phyloP scores from a whole-genome alignment of 2,797 vertebrate species.

The Ambastaia sidthimunki region DNA sequence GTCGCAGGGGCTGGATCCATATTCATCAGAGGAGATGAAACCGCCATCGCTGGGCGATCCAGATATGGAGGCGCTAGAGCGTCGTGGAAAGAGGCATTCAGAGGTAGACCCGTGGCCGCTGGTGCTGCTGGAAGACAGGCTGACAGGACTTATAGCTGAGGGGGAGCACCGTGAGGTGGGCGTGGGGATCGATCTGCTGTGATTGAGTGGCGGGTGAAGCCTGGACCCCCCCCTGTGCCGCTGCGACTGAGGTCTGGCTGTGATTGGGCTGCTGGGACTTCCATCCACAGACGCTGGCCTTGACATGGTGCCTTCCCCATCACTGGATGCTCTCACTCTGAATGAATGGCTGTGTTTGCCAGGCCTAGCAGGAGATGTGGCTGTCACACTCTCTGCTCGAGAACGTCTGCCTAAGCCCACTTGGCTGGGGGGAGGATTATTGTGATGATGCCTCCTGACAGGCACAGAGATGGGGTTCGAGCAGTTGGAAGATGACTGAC shows the following conservation, averaged over 20 bases:
- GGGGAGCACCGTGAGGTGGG: constrained; percentile 85
- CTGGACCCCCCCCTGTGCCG: constrained; percentile 81
- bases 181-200: constrained; percentile 88
- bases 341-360: constrained; percentile 83
- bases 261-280: constrained; percentile 84
- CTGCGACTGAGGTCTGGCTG: constrained; percentile 79
- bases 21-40: constrained; percentile 89
- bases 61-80: constrained; percentile 85
- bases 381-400: constrained; percentile 83
- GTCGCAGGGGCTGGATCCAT: constrained; percentile 87
- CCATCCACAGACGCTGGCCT: constrained; percentile 87
- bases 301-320: constrained; percentile 88
- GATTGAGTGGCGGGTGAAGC: constrained; percentile 85
- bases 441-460: constrained; percentile 83
- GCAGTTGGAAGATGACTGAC: constrained; percentile 87
- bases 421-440: constrained; percentile 87
- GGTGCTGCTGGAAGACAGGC: constrained; percentile 86
- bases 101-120: constrained; percentile 87
- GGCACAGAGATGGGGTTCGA: constrained; percentile 89
- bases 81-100: constrained; percentile 82
- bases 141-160: constrained; percentile 85
- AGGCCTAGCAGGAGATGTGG: constrained; percentile 82
- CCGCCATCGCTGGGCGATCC: constrained; percentile 88
- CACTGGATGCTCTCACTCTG: constrained; percentile 85
- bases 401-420: constrained; percentile 84